Conservation (phyloP, 1,140 invertebrate species). For the Spodoptera frugiperda region DNA sequence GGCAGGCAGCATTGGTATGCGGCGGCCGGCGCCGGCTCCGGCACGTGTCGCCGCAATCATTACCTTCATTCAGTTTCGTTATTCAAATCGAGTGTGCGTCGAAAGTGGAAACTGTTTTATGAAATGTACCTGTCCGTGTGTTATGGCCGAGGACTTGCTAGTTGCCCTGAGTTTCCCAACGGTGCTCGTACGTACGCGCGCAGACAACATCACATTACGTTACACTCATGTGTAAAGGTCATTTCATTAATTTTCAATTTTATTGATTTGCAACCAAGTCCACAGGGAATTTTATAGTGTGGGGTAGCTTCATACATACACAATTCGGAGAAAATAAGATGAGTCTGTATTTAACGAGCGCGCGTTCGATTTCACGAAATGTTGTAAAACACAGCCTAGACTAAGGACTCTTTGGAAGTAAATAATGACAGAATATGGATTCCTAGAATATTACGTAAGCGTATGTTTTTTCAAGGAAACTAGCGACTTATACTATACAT, state of each 20-base stretch:
- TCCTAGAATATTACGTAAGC: too few species aligned
- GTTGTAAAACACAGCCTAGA: too few species aligned
- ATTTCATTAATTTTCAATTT: not conserved
- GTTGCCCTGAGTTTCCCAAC: slow-evolving; percentile 12
- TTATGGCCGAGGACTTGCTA: not conserved
- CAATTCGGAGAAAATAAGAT: too few species aligned
- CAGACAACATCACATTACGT: not conserved
- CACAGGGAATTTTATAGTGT: too few species aligned
- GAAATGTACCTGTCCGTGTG: slow-evolving; percentile 13
- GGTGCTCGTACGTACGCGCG: too few species aligned
- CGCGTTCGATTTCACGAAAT: too few species aligned
- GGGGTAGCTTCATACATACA: too few species aligned
- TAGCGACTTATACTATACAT: too few species aligned
- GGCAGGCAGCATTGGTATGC: slow-evolving; percentile 25
- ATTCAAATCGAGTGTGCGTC: slow-evolving; percentile 44
- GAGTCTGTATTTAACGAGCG: too few species aligned
- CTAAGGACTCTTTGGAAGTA: too few species aligned
- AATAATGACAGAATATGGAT: too few species aligned
- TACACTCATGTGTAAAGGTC: not conserved
- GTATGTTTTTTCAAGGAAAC: too few species aligned
- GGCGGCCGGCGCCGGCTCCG: not conserved
- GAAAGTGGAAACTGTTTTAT: slow-evolving; percentile 49
- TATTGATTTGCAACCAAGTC: not conserved
- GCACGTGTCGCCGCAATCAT: slow-evolving; percentile 42
- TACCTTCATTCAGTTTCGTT: slow-evolving; percentile 44